Percentiles rank a stretch among this genome's conserved stretches.
These are phyloP conservation scores for Struthidea cinerea DNA, from an alignment of 2,113 vertebrate species.

Conservation along the genomic window DNA sequence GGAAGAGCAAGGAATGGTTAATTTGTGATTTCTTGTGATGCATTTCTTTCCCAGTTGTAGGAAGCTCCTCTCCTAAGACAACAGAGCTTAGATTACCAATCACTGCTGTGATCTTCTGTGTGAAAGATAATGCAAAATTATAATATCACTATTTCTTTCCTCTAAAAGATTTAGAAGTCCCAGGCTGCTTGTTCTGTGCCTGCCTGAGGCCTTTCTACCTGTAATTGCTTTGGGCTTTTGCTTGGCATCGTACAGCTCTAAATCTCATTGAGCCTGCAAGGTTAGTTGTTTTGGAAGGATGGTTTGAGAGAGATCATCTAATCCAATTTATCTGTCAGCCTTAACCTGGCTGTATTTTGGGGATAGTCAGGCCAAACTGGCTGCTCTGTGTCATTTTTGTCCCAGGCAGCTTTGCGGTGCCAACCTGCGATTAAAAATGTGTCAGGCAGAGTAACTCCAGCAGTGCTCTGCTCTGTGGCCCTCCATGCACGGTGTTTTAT, in stretches of 20 bases:
- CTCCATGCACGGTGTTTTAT: slow-evolving; percentile 17
- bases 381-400: background rate
- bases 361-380: background rate
- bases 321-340: background rate
- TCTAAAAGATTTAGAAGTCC: slow-evolving; percentile 57
- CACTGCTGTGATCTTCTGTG: background rate
- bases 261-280: slow-evolving; percentile 27
- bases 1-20: background rate
- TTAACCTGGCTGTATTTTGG: background rate
- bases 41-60: background rate
- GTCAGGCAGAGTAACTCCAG: background rate
- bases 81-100: background rate
- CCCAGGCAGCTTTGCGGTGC: background rate
- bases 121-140: slow-evolving; percentile 27
- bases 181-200: slow-evolving; percentile 36
- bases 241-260: background rate
- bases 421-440: background rate
- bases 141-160: slow-evolving; percentile 39
- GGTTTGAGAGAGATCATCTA: slow-evolving; percentile 7
- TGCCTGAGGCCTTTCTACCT: slow-evolving; percentile 50
- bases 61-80: background rate
- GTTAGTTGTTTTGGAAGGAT: slow-evolving; percentile 34
- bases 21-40: background rate
- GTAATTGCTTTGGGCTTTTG: slow-evolving; percentile 70
- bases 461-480: background rate